Conservation (phyloP, 2,113 vertebrate species). For the Rynchops niger region DNA sequence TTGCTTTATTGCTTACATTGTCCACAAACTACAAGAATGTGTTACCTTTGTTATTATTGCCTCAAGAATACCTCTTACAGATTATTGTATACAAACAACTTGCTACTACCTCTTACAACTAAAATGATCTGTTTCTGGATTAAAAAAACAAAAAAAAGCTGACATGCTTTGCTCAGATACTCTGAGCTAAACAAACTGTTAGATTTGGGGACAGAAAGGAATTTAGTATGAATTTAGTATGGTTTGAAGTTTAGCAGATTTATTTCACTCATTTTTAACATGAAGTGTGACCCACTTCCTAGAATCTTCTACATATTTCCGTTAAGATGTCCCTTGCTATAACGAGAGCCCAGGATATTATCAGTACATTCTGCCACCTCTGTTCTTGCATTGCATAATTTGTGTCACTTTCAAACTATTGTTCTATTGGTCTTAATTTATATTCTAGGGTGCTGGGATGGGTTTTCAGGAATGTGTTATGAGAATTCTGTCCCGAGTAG, state of each 20-base stretch:
- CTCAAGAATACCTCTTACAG: background rate
- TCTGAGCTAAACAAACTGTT: background rate
- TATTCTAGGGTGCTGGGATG: background rate
- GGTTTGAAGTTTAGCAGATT: background rate
- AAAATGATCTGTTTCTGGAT: background rate
- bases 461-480: background rate
- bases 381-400: accelerated
- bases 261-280: background rate
- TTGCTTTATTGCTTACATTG: background rate
- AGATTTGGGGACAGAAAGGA: background rate
- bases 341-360: background rate
- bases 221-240: too few species aligned
- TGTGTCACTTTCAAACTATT: background rate
- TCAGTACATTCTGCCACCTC: background rate
- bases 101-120: background rate
- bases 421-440: background rate
- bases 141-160: background rate
- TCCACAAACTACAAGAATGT: background rate
- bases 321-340: background rate
- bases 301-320: background rate
- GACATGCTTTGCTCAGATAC: background rate
- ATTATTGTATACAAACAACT: background rate
- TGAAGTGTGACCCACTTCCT: background rate
- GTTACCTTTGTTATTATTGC: background rate
- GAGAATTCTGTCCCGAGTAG: background rate